These are phyloP conservation scores for Syncerus caffer DNA, from an alignment of 2,797 vertebrate species.

Conservation along the genomic window DNA sequence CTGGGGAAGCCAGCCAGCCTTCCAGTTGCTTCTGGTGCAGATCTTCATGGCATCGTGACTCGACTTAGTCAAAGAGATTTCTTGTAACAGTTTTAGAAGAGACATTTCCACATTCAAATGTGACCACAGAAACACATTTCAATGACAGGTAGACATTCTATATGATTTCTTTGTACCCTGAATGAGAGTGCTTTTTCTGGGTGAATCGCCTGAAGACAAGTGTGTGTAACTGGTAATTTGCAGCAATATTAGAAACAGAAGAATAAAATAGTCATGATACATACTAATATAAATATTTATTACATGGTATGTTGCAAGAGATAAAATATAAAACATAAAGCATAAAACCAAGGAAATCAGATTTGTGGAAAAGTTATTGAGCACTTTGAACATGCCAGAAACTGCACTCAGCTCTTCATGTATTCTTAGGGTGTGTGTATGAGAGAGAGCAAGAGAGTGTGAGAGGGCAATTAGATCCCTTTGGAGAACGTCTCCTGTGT, in stretches of 20 bases:
- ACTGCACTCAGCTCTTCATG: background rate
- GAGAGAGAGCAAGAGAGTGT: background rate
- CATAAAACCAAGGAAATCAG: background rate
- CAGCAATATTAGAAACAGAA: slow-evolving; percentile 3
- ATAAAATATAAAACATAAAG: background rate
- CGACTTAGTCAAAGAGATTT: background rate
- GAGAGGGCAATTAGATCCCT: background rate
- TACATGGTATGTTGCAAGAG: background rate
- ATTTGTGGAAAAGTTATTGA: background rate
- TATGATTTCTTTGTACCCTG: background rate
- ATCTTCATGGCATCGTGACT: background rate
- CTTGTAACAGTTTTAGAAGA: background rate
- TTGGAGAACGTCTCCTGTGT: background rate
- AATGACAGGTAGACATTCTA: background rate
- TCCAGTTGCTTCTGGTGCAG: background rate
- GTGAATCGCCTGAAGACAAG: background rate
- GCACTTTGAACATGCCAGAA: background rate
- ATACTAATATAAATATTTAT: background rate
- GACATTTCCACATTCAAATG: background rate
- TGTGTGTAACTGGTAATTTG: background rate
- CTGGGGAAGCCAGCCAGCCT: background rate
- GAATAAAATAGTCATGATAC: background rate
- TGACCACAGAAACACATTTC: background rate
- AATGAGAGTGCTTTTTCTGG: background rate
- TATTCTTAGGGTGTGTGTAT: background rate